Conservation (phyloP, 2,797 vertebrate species). For the Mycteria americana region DNA sequence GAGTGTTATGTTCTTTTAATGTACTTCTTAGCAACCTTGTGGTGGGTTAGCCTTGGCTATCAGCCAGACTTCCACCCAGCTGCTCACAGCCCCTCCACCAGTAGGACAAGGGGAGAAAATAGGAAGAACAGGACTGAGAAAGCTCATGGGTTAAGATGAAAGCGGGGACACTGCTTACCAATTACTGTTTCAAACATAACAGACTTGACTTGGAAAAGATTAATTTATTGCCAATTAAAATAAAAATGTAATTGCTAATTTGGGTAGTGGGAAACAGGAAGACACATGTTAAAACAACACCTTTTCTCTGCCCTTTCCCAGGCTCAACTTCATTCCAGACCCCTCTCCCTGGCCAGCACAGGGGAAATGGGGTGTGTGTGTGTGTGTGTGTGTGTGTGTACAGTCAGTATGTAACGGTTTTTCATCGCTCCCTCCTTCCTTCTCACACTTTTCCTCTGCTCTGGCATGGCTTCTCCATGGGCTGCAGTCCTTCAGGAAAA, state of each 20-base stretch:
- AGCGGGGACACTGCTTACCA: not conserved
- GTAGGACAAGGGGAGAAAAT: not conserved
- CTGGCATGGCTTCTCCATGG: not conserved
- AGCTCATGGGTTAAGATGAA: not conserved
- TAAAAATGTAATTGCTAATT: not conserved
- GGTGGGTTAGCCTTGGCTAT: not conserved
- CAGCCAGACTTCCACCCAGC: not conserved
- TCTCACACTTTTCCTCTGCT: not conserved
- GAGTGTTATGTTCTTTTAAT: not conserved
- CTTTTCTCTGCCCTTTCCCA: not conserved
- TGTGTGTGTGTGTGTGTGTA: too few species aligned
- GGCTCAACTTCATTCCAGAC: not conserved
- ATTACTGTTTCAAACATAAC: not conserved
- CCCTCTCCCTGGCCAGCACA: not conserved
- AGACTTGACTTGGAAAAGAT: not conserved
- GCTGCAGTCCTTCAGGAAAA: not conserved
- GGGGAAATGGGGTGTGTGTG: not conserved
- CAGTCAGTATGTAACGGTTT: not conserved
- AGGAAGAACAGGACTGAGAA: not conserved
- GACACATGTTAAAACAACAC: fast-evolving
- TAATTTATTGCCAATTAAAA: not conserved
- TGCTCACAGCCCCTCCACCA: not conserved
- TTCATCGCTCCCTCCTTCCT: not conserved
- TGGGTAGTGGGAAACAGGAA: not conserved
- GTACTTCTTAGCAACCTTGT: not conserved